Evolutionary conservation across 2,797 vertebrate species (phyloP), one percentile per base, ranked within the genome.

Genomic region (Pangasius macronema): DNA sequence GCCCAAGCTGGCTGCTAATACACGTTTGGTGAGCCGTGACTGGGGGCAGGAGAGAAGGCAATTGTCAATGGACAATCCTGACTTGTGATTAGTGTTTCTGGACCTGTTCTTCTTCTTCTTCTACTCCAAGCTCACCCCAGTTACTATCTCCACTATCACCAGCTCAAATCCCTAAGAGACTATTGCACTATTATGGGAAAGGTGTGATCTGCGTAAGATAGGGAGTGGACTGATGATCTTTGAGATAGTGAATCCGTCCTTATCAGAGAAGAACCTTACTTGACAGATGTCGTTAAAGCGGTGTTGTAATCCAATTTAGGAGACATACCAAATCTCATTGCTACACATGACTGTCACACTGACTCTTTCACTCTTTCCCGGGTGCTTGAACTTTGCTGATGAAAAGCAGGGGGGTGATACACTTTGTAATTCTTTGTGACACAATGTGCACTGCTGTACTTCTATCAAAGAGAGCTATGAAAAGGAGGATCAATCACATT

Each of bases 291-390:
- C 93, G 90, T 93, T 92, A 92, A 92, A 91, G 89, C 87, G 20
- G 89, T 81, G 85, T 93, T 93, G 93, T 93, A 94, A 95, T 95
- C 93, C 94, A 90, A 92, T 93, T 94, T 92, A 84, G 93, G 93
- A 93, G 90, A 82, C 88, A 88, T 82, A 16, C 39, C 27, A 51
- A 67, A 82, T 82, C 61, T 49, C 24, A 11, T 80, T 59, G 75
- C 73, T 76, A 53, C 75, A 30, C n/a, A 20, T 20, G 55, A 80
- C 77, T 59, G 59, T 49, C 80, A 30, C 80, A 46, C 59, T 49
- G 14, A 63, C 53, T 59, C 9, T 33, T 86, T 68, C 51, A 46
- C 46, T 46, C 46, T 63, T 67, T 49, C 42, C 30, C 53, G 2
- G 16, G 39, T 6, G 16, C 42, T 30, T 67, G n/a, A 83, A n/a